Evolutionary conservation across 2,113 vertebrate genomes (phyloP), one percentile per base, ranked within the genome.

Genomic region (Dascyllus trimaculatus): DNA sequence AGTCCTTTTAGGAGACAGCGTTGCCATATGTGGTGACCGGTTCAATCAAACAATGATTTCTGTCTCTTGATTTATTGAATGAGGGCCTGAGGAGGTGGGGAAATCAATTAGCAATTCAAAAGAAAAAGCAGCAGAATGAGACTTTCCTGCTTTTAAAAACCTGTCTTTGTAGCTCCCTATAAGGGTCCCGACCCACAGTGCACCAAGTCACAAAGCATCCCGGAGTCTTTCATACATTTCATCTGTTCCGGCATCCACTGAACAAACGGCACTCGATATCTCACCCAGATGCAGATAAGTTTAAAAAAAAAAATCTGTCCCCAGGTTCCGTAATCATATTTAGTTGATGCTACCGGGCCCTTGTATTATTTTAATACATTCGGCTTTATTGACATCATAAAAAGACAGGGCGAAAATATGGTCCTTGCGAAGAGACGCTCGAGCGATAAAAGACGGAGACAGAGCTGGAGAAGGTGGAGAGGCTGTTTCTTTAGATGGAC

Each of bases 401-500:
- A 80, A 21, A 53, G 54, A 61, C 24, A 61, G 46, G 13, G 48
- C 11, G 46, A 38, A 72, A 71, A 67, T 73, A 68, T 25, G 57
- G 38, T 78, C 74, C 26, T 29, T 22, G 15, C 6, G 18, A 15
- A 35, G 22, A 24, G 64, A 75, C 51, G 46, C 66, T 9, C 0
- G 32, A 3, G 45, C 66, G 72, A 80, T 81, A 82, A 85, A 76
- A 64, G 71, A 70, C 72, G 75, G 51, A 75, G 38, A 75, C 38
- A 14, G 71, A 74, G 59, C 54, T 38, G 52, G 5, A 69, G 62
- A 56, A 78, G 77, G 80, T 78, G 78, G 83, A 73, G 68, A 62
- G 62, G 65, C 59, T 64, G 66, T 77, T 87, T 82, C 66, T 75
- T 84, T 66, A 38, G 57, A 80, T 70, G 74, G 88, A 90, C 81